Evolutionary conservation across 2,888 invertebrate genomes (phyloP).

Genomic region (Nemapogon koenigi): DNA sequence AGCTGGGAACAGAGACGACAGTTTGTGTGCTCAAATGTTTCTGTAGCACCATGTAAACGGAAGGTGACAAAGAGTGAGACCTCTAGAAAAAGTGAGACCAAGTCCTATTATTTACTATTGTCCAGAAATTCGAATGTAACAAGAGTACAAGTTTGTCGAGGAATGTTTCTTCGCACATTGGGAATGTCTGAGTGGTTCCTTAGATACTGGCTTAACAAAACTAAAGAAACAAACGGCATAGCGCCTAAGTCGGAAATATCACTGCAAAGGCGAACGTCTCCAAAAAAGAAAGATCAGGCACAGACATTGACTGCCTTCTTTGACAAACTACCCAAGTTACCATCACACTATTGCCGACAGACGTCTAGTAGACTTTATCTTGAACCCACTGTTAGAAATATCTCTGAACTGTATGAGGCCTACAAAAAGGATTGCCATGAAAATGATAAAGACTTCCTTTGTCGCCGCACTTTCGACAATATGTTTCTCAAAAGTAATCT

Average conservation of each 20-base stretch:
- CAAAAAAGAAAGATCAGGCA: too few species aligned
- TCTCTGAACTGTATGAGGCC: slow-evolving; percentile 12
- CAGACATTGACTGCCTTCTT: slow-evolving; percentile 1
- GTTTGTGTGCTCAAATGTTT: slow-evolving; percentile 11
- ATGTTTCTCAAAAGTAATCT: slow-evolving; percentile 18
- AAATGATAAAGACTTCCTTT: slow-evolving; percentile 11
- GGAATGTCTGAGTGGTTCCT: too few species aligned
- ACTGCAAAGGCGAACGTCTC: too few species aligned
- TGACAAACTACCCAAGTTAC: slow-evolving; percentile 16
- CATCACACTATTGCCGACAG: slow-evolving; percentile 19
- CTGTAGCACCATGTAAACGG: slow-evolving; percentile 11
- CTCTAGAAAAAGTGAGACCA: slow-evolving; percentile 11
- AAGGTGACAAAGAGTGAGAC: slow-evolving; percentile 12
- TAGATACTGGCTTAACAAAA: too few species aligned
- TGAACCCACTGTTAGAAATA: slow-evolving; percentile 13
- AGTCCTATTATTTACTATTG: too few species aligned
- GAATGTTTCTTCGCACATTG: too few species aligned
- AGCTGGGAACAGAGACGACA: slow-evolving; percentile 13
- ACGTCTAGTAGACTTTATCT: slow-evolving; percentile 18
- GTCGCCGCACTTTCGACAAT: slow-evolving; percentile 16
- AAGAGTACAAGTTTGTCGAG: too few species aligned
- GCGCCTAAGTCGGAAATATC: too few species aligned
- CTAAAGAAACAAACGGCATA: too few species aligned
- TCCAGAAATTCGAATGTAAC: too few species aligned
- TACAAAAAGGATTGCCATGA: slow-evolving; percentile 16